phyloP scores from a whole-genome alignment of 2,113 vertebrate genomes.

The Lipotes vexillifer region DNA sequence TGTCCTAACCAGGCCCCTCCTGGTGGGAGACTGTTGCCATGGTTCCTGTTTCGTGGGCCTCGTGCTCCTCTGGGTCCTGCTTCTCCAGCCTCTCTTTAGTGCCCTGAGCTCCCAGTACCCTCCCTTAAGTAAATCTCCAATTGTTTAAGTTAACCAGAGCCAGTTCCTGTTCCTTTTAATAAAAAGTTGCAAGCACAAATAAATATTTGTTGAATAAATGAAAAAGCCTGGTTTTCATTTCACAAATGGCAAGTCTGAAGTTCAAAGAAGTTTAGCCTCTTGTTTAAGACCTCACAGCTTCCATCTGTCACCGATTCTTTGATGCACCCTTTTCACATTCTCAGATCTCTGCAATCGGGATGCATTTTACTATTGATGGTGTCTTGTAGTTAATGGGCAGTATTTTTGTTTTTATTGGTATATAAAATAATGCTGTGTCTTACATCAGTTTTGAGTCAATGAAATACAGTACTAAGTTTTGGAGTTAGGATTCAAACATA shows the following conservation, averaged over 20 bases:
- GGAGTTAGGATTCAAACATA: neutral
- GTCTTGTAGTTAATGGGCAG: neutral
- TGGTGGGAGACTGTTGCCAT: neutral
- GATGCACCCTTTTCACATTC: neutral
- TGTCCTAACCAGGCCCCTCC: neutral
- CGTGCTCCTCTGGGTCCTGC: neutral
- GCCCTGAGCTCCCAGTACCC: neutral
- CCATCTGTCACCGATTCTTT: neutral
- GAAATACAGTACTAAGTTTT: neutral
- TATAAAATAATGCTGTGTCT: neutral
- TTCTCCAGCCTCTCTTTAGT: neutral
- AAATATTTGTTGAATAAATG: neutral
- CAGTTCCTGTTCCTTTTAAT: slow-evolving; percentile 6
- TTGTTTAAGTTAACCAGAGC: neutral
- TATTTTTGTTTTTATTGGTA: neutral
- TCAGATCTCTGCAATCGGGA: neutral
- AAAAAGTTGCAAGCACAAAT: neutral
- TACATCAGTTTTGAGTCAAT: neutral
- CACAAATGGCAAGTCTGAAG: neutral
- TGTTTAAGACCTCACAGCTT: neutral
- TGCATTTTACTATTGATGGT: neutral
- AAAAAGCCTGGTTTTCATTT: slow-evolving; percentile 2
- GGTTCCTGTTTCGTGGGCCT: neutral
- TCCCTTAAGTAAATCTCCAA: neutral
- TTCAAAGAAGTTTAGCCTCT: neutral